Evolutionary conservation across 1,140 invertebrate species (phyloP), one percentile per base, ranked within the genome.

Genomic region (Bradysia coprophila): DNA sequence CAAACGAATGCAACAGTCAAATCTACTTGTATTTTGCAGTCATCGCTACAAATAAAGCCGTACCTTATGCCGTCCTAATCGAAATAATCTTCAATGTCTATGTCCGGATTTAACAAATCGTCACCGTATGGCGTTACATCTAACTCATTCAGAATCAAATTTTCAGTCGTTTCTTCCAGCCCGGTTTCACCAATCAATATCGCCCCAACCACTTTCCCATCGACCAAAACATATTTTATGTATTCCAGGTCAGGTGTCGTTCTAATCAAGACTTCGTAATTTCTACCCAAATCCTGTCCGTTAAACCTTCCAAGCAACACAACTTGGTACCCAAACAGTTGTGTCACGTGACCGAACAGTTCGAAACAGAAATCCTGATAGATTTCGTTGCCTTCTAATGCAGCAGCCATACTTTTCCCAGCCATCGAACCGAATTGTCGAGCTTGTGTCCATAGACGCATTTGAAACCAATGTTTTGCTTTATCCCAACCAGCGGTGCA

Each of bases 1-100:
- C n/a, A n/a, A n/a, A n/a, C n/a, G n/a, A n/a, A n/a, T n/a, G n/a
- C n/a, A n/a, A n/a, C n/a, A n/a, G n/a, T n/a, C n/a, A n/a, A n/a
- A n/a, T n/a, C n/a, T n/a, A n/a, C n/a, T n/a, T n/a, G n/a, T n/a
- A n/a, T n/a, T n/a, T n/a, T n/a, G n/a, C n/a, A n/a, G n/a, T n/a
- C n/a, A n/a, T n/a, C n/a, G n/a, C n/a, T n/a, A n/a, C n/a, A n/a
- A n/a, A n/a, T n/a, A n/a, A n/a, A n/a, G n/a, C n/a, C n/a, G n/a
- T n/a, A n/a, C n/a, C n/a, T n/a, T n/a, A n/a, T n/a, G n/a, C n/a
- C n/a, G n/a, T n/a, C 36, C 68, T 64, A 98, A 75, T 98, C 95
- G 78, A 98, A 98, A 66, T 94, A 98, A 71, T 98, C 95, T 62
- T 97, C 93, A 55, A 98, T 91, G 63, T 98, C 93, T 55, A 98